Conservation (phyloP, 2,797 vertebrate genomes). For the Loriculus beryllinus region DNA sequence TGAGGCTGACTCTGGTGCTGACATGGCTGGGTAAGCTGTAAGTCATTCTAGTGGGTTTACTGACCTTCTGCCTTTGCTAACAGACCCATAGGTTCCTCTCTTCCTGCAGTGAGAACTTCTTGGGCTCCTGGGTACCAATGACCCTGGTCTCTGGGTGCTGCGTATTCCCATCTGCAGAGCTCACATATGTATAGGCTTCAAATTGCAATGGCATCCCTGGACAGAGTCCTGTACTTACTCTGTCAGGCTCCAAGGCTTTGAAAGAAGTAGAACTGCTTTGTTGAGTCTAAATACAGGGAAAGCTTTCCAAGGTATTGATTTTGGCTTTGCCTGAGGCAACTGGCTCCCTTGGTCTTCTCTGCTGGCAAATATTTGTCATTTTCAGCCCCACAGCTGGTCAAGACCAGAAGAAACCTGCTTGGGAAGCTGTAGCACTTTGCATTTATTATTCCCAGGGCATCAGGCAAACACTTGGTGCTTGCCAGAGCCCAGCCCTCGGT, state of each 20-base stretch:
- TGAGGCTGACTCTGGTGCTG: conserved; percentile 20
- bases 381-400: neutral
- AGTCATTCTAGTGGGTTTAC: neutral
- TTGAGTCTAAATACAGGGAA: neutral
- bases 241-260: neutral
- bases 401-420: neutral
- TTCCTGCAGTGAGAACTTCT: neutral
- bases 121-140: neutral
- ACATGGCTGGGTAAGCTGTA: conserved; percentile 39
- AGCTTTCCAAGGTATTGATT: conserved; percentile 24
- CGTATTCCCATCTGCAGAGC: neutral
- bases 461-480: neutral
- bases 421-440: conserved; percentile 12
- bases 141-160: neutral
- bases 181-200: accelerated
- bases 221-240: neutral
- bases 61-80: neutral
- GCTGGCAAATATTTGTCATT: neutral
- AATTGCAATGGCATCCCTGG: neutral
- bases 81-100: neutral
- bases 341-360: neutral
- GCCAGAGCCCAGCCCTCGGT: neutral
- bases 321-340: neutral
- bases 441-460: neutral
- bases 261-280: neutral